These are phyloP conservation scores for Pterophyllum scalare DNA, from an alignment of 2,113 vertebrate species.

Conservation along the genomic window DNA sequence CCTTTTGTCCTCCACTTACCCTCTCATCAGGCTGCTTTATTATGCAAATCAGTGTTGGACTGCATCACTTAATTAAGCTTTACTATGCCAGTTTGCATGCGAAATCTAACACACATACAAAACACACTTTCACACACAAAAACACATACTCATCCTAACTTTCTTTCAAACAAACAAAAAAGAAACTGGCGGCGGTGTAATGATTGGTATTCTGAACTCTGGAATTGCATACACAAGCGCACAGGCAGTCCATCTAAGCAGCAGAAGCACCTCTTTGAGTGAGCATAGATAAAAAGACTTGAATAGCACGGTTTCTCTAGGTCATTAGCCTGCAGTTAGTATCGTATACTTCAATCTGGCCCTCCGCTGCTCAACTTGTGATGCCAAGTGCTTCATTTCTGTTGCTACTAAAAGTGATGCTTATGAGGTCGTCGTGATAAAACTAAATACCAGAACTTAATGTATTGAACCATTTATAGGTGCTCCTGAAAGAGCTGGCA, in stretches of 20 bases:
- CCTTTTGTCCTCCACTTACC: slow-evolving; percentile 50
- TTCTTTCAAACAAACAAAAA: slow-evolving; percentile 25
- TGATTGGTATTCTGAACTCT: slow-evolving; percentile 42
- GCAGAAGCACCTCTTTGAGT: slow-evolving; percentile 67
- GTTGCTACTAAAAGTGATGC: slow-evolving; percentile 25
- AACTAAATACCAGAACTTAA: slow-evolving; percentile 11
- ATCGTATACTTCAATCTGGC: slow-evolving; percentile 34
- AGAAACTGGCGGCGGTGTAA: slow-evolving; percentile 24
- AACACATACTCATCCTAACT: slow-evolving; percentile 3
- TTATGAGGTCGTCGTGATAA: slow-evolving; percentile 12
- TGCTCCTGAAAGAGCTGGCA: background rate
- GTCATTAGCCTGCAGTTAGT: slow-evolving; percentile 69
- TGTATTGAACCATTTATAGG: background rate
- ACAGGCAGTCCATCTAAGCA: slow-evolving; percentile 41
- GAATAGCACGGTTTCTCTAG: slow-evolving; percentile 59
- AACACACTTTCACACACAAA: background rate
- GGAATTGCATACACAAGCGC: background rate
- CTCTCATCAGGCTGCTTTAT: slow-evolving; percentile 75
- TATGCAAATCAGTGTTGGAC: slow-evolving; percentile 75
- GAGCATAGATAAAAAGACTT: slow-evolving; percentile 61
- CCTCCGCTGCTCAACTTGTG: slow-evolving; percentile 24
- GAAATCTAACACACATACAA: background rate
- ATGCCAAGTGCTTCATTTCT: slow-evolving; percentile 34
- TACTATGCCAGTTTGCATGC: slow-evolving; percentile 34
- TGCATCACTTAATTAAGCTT: slow-evolving; percentile 76